Evolutionary conservation across 92 coral and sea anemone genomes (phyloP), one percentile per base, ranked within the genome.

Genomic region (Phenganax stokvisi): DNA sequence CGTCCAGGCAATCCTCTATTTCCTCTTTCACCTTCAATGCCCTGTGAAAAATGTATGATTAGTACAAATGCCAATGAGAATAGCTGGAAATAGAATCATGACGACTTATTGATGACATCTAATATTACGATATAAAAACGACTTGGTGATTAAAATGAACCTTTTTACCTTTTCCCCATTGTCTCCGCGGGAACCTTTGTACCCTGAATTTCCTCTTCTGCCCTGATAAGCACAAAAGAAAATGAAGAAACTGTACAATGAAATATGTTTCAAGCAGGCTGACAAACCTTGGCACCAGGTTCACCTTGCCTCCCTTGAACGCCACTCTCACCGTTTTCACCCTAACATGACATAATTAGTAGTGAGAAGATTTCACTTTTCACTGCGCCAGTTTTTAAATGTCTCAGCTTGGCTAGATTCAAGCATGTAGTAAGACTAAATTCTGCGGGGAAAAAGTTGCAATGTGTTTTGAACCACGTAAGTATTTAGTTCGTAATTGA

Each of bases 221-320:
- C 80, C 80, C 80, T 75, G 63, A 16, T 10, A 3, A 16, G 27
- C 17, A 75, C 9, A 54, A 75, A 17, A 20, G 53, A 37, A 37
- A 37, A 37, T 37, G 47, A 37, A 37, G 47, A 1, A 37, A 37
- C 47, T 37, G 47, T 5, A 37, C 5, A 37, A 37, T 1, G 47
- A 37, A 37, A 37, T 37, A 37, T 37, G 47, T 37, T 37, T 37
- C 47, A 37, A 37, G 47, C 47, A 37, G 47, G 47, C 47, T 37
- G 47, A 76, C 69, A 3, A 10, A 76, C 81, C 53, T 59, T 31
- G 37, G 9, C 12, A 12, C 81, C 81, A 76, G 69, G 81, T n/a
- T 76, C 71, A 57, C 81, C 81, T 60, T 76, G 70, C 56, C 56
- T 76, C 31, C 81, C 81, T 58, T 29, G 54, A 37, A 6, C 12